Conservation (phyloP, 2,888 invertebrate genomes). For the Caenorhabditis zanzibari region DNA sequence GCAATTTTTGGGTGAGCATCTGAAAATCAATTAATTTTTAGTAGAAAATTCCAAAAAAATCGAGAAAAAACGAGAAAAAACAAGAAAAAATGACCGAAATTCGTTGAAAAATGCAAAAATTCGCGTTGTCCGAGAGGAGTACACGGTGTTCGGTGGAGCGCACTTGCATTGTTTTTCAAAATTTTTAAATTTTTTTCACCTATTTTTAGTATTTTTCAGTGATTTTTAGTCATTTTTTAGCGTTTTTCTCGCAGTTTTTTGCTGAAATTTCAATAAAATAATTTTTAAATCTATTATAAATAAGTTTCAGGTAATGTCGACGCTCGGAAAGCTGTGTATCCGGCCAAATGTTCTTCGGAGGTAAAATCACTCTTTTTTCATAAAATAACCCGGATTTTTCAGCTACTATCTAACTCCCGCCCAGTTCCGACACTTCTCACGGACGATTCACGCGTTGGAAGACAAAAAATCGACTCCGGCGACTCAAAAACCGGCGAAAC, state of each 20-base stretch:
- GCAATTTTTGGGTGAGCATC: conserved; percentile 35
- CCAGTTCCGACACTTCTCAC: conserved; percentile 44
- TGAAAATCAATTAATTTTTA: background rate
- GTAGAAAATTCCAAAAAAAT: conserved; percentile 1
- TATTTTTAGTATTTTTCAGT: background rate
- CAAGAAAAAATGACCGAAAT: background rate
- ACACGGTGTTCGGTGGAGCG: conserved; percentile 36
- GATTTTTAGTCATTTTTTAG: background rate
- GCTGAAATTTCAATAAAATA: background rate
- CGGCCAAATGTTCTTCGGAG: conserved; percentile 23
- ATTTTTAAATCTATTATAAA: background rate
- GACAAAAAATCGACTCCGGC: conserved; percentile 3
- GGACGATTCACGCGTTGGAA: conserved; percentile 21
- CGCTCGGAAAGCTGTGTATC: conserved; percentile 7
- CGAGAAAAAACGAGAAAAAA: background rate
- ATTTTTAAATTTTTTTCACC: conserved; percentile 4
- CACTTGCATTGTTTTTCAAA: conserved; percentile 30
- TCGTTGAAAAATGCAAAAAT: background rate
- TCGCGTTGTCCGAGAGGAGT: conserved; percentile 40
- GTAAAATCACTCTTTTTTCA: conserved; percentile 3
- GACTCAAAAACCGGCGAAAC: conserved; percentile 12
- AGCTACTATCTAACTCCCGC: conserved; percentile 32
- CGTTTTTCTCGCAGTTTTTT: conserved; percentile 6
- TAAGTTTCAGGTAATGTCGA: conserved; percentile 43
- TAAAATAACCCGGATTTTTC: background rate